Evolutionary conservation across 1,140 invertebrate species (phyloP).

Genomic region (Calephelis virginiensis): DNA sequence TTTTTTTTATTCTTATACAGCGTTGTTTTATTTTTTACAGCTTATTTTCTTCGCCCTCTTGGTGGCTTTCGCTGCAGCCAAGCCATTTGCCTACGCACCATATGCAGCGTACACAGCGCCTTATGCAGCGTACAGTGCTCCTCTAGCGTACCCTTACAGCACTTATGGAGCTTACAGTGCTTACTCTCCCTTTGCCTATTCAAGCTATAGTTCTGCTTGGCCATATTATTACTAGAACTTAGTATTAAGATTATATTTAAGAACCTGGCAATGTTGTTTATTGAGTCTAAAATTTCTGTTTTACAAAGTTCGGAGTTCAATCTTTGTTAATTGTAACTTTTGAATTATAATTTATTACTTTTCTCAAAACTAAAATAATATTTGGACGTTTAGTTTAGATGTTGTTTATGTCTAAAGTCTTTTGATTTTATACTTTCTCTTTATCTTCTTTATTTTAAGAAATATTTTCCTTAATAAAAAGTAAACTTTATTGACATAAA

Average conservation of each 20-base stretch:
- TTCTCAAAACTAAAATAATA: too few species aligned
- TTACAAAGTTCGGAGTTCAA: not conserved
- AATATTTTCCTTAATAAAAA: too few species aligned
- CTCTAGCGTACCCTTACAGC: slow-evolving; percentile 58
- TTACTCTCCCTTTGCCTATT: slow-evolving; percentile 67
- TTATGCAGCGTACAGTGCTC: slow-evolving; percentile 57
- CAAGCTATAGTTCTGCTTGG: slow-evolving; percentile 61
- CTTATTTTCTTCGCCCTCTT: slow-evolving; percentile 76
- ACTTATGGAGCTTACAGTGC: slow-evolving; percentile 53
- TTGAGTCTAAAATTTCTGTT: not conserved
- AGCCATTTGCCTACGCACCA: slow-evolving; percentile 73
- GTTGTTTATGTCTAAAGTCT: too few species aligned
- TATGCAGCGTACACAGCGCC: slow-evolving; percentile 62
- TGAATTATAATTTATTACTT: not conserved
- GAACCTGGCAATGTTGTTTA: not conserved
- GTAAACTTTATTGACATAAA: too few species aligned
- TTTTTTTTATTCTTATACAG: too few species aligned
- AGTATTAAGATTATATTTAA: not conserved
- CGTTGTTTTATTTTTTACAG: slow-evolving; percentile 48
- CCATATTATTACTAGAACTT: slow-evolving; percentile 56
- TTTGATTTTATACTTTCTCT: too few species aligned
- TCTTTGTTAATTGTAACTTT: too few species aligned
- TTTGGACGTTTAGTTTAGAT: too few species aligned
- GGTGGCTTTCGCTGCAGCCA: slow-evolving; percentile 76
- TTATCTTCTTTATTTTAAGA: too few species aligned